Evolutionary conservation across 2,113 vertebrate genomes (phyloP).

Genomic region (Chaetops frenatus): DNA sequence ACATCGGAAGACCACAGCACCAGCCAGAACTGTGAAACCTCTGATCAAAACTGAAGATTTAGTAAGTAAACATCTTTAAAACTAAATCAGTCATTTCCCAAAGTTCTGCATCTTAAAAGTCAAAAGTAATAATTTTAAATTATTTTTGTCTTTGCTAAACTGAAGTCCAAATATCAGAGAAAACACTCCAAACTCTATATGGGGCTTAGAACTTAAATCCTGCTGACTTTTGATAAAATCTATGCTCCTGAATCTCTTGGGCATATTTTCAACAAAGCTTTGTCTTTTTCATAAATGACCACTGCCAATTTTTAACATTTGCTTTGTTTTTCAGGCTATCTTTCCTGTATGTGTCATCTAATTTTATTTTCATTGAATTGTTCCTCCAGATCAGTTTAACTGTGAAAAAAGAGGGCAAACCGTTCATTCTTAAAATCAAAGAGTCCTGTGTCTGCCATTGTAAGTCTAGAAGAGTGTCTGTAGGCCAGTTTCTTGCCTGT

Average conservation of each 20-base stretch:
- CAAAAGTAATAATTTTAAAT: not conserved
- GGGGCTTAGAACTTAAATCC: not conserved
- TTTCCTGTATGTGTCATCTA: not conserved
- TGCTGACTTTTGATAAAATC: not conserved
- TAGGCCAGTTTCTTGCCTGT: not conserved
- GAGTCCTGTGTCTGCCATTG: not conserved
- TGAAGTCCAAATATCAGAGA: not conserved
- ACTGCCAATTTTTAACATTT: not conserved
- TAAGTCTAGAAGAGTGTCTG: not conserved
- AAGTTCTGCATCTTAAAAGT: not conserved
- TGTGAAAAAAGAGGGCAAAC: not conserved
- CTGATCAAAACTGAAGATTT: not conserved
- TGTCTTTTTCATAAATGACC: not conserved
- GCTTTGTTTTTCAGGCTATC: not conserved
- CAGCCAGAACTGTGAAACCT: not conserved
- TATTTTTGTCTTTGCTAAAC: not conserved
- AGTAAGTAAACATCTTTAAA: not conserved
- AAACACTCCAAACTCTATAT: not conserved
- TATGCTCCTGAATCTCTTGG: not conserved
- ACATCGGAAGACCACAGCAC: not conserved
- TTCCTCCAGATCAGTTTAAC: not conserved
- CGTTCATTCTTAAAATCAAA: not conserved
- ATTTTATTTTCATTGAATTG: not conserved
- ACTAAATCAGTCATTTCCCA: not conserved
- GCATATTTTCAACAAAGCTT: not conserved